Base-by-base conservation (phyloP, 2,113 vertebrate species). In the Hippolais icterina region DNA sequence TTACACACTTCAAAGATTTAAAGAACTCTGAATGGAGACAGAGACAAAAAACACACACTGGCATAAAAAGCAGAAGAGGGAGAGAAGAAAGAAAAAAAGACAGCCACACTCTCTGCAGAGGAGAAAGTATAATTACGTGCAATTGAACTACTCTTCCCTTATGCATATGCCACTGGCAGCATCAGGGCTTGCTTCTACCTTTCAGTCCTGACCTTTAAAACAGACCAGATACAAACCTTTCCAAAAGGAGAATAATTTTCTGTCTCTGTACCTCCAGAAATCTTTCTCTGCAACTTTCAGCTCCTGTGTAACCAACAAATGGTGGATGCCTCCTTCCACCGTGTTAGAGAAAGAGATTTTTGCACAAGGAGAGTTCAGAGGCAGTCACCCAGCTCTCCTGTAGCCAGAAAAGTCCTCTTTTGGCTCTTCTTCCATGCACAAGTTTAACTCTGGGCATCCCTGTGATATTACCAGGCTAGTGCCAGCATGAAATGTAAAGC, bases 351-450 rank as follows among this genome's bases (percentile, higher is more conserved):
- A 4, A 64, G 41, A 64, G 10, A 10, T 7, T 68, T 75, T 60
- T 54, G 19, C 50, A n/a, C 11, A 54, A 16, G 44, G 12, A 42
- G 35, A 47, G 33, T 19, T 59, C 64, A 69, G n/a, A 52, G 28
- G 20, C 7, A 1, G 28, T 8, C 0, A 0, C 25, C 27, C 60
- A 85, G n/a, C 17, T 52, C 33, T 60, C 53, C 53, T n/a, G 16
- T 2, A 53, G 65, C 3, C 7, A 57, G 24, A 4, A 10, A 49
- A 47, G 8, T 46, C 35, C 28, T 82, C 39, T 15, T 64, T 28
- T 2, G 18, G 53, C 11, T 44, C 31, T 42, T 92, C 35, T 42
- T 92, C 35, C 33, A 83, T 35, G 63, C 9, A 49, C 3, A 37
- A n/a, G 10, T 47, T 75, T n/a, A 63, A 31, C 28, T 71, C 11